Evolutionary conservation across 2,113 vertebrate genomes (phyloP).

Genomic region (Sebastes schlegelii): DNA sequence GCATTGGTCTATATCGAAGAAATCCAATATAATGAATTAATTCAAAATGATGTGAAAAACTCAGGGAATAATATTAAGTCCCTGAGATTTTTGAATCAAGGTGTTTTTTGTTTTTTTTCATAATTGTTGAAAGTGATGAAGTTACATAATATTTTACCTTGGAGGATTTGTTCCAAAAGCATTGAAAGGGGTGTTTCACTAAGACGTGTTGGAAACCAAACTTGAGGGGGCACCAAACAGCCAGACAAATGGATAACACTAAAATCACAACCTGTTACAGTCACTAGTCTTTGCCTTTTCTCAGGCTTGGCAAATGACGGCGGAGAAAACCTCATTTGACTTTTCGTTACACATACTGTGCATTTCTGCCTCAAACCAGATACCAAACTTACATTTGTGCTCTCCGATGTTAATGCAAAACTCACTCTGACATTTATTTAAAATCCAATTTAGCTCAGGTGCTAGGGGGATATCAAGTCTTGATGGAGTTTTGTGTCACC

Average conservation of each 20-base stretch:
- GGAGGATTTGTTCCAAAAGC: not conserved
- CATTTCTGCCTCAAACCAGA: slow-evolving; percentile 41
- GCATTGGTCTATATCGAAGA: not conserved
- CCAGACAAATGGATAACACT: not conserved
- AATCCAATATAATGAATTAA: not conserved
- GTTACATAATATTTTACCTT: not conserved
- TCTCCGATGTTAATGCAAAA: slow-evolving; percentile 75
- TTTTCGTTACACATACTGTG: slow-evolving; percentile 57
- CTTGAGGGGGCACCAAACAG: not conserved
- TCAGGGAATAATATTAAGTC: not conserved
- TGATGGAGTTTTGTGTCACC: slow-evolving; percentile 82
- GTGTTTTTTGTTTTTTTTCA: not conserved
- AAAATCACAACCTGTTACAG: slow-evolving; percentile 35
- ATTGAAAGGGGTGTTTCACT: slow-evolving; percentile 10
- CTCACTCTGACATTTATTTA: slow-evolving; percentile 85
- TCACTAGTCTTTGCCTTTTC: slow-evolving; percentile 18
- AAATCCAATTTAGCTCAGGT: slow-evolving; percentile 85
- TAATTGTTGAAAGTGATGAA: not conserved
- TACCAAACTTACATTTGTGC: slow-evolving; percentile 61
- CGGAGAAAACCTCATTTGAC: slow-evolving; percentile 35
- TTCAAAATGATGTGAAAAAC: too few relatives aligned
- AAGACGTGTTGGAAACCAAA: not conserved
- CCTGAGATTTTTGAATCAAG: not conserved
- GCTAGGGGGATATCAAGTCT: slow-evolving; percentile 77
- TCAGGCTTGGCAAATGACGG: slow-evolving; percentile 3